Evolutionary conservation across 2,113 vertebrate species (phyloP), one percentile per base, ranked within the genome.

Genomic region (Nematolebias whitei): DNA sequence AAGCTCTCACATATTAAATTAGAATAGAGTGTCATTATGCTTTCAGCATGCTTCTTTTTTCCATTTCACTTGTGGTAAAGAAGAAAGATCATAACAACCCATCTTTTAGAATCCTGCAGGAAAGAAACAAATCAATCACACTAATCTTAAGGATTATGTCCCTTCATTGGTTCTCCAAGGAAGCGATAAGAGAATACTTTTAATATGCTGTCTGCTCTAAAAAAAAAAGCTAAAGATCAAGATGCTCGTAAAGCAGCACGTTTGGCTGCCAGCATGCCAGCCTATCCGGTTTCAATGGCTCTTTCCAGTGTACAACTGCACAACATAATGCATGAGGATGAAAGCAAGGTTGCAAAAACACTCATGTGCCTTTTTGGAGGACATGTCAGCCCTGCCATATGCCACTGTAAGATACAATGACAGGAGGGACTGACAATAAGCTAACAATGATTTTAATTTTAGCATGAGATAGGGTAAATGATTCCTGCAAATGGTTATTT

Each of bases 51-150:
- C 47, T 60, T n/a, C 19, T 29, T 18, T 32, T 32, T 76, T 65
- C 45, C n/a, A 38, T 66, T 73, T 49, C 10, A 23, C 55, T 63
- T 68, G 24, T 60, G 74, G 68, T 1, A 4, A 68, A 63, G 63
- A 54, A 78, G 65, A 68, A 24, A 59, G 38, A 78, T 63, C 52
- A 47, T 15, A 75, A 43, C 38, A 64, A 71, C 68, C 48, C 78
- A 52, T 58, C 49, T 66, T 80, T 76, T 64, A 63, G 38, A 70
- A 79, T 81, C 54, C 18, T 39, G 47, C 57, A 48, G 55, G 24
- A 23, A 74, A 65, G 55, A 76, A 80, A 81, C 49, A 73, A 83
- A 80, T 86, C 64, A 87, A 79, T 80, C 79, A 76, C 39, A 58
- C 66, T 71, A 76, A 83, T 89, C 62, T 70, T 38, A 19, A 41